Conservation (phyloP, 2,113 vertebrate species). For the Danio rerio region GRCz12tu NC_133177.1:60130501-60131000, state of each 20-base stretch:
- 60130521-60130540: too few species aligned
- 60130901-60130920: slow-evolving; percentile 31
- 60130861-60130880: slow-evolving; percentile 49
- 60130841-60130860: slow-evolving; percentile 58
- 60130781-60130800: slow-evolving; percentile 2
- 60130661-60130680: too few species aligned
- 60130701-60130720: too few species aligned
- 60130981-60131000: slow-evolving; percentile 42
- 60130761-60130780: slow-evolving; percentile 16
- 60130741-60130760: slow-evolving; percentile 48
- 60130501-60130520: too few species aligned
- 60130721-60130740: neutral
- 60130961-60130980: slow-evolving; percentile 50
- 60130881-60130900: slow-evolving; percentile 36
- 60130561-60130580: too few species aligned
- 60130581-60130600: too few species aligned
- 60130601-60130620: too few species aligned
- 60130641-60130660: too few species aligned
- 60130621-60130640: too few species aligned
- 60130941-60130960: slow-evolving; percentile 19
- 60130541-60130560: too few species aligned
- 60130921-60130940: slow-evolving; percentile 43
- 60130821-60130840: slow-evolving; percentile 57
- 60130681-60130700: too few species aligned
- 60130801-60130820: slow-evolving; percentile 46